Evolutionary conservation across 2,888 invertebrate species (phyloP).

Genomic region (Drosophila melanocephala): DNA sequence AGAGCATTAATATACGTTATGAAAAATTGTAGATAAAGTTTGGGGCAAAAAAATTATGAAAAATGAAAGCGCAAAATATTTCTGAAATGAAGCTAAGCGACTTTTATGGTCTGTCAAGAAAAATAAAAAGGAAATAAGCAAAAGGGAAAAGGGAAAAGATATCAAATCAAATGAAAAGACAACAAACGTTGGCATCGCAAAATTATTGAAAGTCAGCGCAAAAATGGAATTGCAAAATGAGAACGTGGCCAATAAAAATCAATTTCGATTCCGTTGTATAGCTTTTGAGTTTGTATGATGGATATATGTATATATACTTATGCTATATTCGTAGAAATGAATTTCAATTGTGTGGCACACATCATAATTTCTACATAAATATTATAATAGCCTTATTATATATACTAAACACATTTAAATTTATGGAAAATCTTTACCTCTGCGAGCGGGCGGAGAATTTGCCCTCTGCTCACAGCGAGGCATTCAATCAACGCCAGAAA

Average conservation of each 20-base stretch:
- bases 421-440: conserved; percentile 10
- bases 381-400: not conserved
- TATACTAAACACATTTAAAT: not conserved
- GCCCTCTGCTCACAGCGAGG: conserved; percentile 7
- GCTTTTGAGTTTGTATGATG: not conserved
- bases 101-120: conserved; percentile 27
- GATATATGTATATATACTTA: not conserved
- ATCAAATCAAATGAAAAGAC: conserved; percentile 26
- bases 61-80: conserved; percentile 41
- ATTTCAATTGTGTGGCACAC: not conserved
- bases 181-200: conserved; percentile 1
- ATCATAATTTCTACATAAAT: not conserved
- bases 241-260: conserved; percentile 16
- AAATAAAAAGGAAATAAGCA: conserved; percentile 16
- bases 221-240: conserved; percentile 17
- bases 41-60: conserved; percentile 30
- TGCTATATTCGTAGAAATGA: not conserved
- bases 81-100: conserved; percentile 19
- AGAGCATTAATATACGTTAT: conserved; percentile 54
- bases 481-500: conserved; percentile 60
- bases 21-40: conserved; percentile 52
- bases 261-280: not conserved
- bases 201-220: conserved; percentile 25
- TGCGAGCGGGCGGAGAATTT: not conserved
- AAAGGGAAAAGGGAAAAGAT: not conserved